These are phyloP conservation scores for Oscheius sp. DNA, from an alignment of 2,888 invertebrate species.

Conservation along the genomic window DNA sequence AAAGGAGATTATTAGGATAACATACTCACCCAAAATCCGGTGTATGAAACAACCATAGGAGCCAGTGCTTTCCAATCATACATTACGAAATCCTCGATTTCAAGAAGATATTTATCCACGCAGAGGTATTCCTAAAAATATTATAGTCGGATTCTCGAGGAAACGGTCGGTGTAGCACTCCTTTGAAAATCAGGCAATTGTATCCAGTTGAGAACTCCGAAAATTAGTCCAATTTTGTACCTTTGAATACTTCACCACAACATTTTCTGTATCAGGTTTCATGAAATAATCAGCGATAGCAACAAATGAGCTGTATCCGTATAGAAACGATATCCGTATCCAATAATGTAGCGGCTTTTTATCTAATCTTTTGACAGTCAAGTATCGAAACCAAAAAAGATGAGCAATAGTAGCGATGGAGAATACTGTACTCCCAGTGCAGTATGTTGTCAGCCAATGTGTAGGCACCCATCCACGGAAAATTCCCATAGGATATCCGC, in stretches of 20 bases:
- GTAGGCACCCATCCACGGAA: background rate
- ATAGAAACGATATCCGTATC: background rate
- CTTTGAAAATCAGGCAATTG: too few species aligned
- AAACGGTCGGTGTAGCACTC: too few species aligned
- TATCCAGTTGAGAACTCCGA: too few species aligned
- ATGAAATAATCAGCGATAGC: too few species aligned
- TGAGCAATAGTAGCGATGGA: background rate
- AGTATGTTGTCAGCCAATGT: background rate
- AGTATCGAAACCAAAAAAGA: background rate
- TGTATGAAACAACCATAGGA: background rate
- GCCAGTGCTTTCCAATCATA: background rate
- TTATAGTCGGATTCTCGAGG: too few species aligned
- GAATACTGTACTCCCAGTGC: background rate
- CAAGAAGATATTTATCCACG: background rate
- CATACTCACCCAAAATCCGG: background rate
- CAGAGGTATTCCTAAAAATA: background rate
- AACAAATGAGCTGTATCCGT: background rate
- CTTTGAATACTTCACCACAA: background rate
- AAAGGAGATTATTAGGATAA: background rate
- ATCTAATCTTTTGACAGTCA: background rate
- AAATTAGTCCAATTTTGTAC: background rate
- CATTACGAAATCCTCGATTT: background rate
- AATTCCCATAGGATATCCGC: background rate
- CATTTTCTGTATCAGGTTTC: background rate
- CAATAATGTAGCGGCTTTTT: background rate